A percentile compares a stretch with the other conserved stretches of the same genome.
Conservation (phyloP, 2,888 invertebrate species). For the Spodoptera picta region DNA sequence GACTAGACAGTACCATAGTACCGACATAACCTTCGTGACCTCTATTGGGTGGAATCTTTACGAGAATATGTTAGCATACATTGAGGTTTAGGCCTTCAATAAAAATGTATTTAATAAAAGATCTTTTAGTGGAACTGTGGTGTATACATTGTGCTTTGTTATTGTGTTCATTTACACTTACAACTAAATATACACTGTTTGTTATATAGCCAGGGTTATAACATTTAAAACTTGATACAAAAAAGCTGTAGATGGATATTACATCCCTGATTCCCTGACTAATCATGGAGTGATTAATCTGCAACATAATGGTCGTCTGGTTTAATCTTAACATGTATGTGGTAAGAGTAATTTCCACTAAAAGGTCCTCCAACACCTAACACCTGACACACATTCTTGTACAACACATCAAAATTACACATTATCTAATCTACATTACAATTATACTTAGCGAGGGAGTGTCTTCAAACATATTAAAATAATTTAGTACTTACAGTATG, state of each 20-base stretch:
- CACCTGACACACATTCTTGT: constrained; percentile 72
- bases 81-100: constrained; percentile 76
- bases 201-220: no score
- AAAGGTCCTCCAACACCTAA: constrained; percentile 72
- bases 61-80: constrained; percentile 65
- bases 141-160: constrained; percentile 39
- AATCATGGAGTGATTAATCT: not conserved
- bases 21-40: constrained; percentile 78
- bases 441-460: constrained; percentile 81
- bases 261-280: no score
- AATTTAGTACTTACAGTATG: constrained; percentile 86
- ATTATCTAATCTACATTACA: constrained; percentile 74
- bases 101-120: constrained; percentile 57
- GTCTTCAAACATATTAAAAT: constrained; percentile 86
- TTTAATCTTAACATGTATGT: constrained; percentile 1
- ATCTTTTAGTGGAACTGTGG: constrained; percentile 69
- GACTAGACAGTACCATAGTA: constrained; percentile 87
- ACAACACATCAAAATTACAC: constrained; percentile 78
- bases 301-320: not conserved
- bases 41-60: constrained; percentile 74
- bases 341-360: constrained; percentile 62
- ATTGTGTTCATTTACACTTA: constrained; percentile 20
- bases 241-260: no score
- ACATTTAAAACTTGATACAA: no score
- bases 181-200: constrained; percentile 7